Conservation (phyloP, 2,888 invertebrate genomes). For the Hylaea fasciaria region DNA sequence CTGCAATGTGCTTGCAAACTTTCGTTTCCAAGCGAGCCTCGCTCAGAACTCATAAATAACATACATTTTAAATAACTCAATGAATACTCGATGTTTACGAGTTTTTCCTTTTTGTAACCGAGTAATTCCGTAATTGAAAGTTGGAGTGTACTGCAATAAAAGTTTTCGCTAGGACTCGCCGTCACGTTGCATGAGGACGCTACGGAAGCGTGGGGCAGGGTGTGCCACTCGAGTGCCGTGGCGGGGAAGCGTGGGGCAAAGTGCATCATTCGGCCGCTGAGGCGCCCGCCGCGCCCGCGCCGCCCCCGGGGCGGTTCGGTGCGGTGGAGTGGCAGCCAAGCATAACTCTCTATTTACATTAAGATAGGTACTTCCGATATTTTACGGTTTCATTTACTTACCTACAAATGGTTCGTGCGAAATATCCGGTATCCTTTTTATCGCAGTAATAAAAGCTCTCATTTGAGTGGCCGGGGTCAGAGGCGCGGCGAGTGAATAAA, state of each 20-base stretch:
- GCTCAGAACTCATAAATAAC: constrained; percentile 22
- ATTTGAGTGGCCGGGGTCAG: background rate
- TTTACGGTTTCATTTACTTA: too few relatives aligned
- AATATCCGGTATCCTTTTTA: constrained; percentile 9
- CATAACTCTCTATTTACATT: too few relatives aligned
- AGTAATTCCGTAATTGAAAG: constrained; percentile 18
- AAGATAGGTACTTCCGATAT: too few relatives aligned
- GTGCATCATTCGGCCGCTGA: too few relatives aligned
- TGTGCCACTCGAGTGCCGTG: too few relatives aligned
- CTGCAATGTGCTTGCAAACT: constrained; percentile 8
- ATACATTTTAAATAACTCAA: constrained; percentile 27
- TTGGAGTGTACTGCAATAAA: constrained; percentile 19
- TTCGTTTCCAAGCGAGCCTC: constrained; percentile 8
- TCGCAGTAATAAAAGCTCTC: constrained; percentile 10
- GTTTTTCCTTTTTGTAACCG: constrained; percentile 21
- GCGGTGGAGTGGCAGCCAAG: too few relatives aligned
- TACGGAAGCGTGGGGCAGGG: too few relatives aligned
- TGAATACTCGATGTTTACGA: constrained; percentile 27
- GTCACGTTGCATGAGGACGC: too few relatives aligned
- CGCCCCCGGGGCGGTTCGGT: too few relatives aligned
- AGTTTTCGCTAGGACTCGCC: background rate
- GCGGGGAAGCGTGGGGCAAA: too few relatives aligned
- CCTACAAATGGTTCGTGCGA: background rate
- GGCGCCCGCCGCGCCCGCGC: too few relatives aligned
- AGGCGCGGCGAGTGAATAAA: constrained; percentile 15